A percentile compares a stretch with the other conserved stretches of the same genome.
Evolutionary conservation across 2,113 vertebrate genomes (phyloP).

Genomic region (Acanthisitta chloris): DNA sequence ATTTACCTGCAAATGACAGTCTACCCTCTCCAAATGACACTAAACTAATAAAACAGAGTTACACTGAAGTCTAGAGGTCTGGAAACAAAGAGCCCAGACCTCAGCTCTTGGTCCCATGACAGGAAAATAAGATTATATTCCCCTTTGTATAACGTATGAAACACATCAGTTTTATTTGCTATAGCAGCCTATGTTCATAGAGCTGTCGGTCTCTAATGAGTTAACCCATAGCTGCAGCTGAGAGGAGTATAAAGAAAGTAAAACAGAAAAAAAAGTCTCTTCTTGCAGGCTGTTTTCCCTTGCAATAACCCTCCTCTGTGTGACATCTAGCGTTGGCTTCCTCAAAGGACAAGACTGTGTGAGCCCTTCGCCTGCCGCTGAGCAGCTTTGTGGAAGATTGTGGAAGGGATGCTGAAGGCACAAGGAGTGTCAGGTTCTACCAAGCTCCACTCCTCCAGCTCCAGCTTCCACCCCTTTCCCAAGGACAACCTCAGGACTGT

Average conservation of each 20-base stretch:
- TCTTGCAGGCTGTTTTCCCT: neutral
- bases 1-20: neutral
- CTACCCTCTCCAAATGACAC: no score
- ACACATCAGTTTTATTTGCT: neutral
- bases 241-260: neutral
- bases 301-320: neutral
- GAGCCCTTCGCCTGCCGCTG: fast-evolving
- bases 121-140: neutral
- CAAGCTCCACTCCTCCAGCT: neutral
- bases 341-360: neutral
- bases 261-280: neutral
- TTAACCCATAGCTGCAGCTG: neutral
- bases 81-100: neutral
- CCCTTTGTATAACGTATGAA: fast-evolving
- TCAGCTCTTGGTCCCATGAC: neutral
- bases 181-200: fast-evolving
- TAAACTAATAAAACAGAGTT: neutral
- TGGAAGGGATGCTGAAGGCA: neutral
- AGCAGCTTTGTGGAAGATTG: neutral
- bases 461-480: neutral
- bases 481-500: neutral
- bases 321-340: conserved; percentile 69
- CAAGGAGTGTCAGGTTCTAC: no score
- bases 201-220: neutral
- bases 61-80: neutral